Evolutionary conservation across 2,113 vertebrate species (phyloP), one percentile per base, ranked within the genome.

Genomic region (Equus quagga): DNA sequence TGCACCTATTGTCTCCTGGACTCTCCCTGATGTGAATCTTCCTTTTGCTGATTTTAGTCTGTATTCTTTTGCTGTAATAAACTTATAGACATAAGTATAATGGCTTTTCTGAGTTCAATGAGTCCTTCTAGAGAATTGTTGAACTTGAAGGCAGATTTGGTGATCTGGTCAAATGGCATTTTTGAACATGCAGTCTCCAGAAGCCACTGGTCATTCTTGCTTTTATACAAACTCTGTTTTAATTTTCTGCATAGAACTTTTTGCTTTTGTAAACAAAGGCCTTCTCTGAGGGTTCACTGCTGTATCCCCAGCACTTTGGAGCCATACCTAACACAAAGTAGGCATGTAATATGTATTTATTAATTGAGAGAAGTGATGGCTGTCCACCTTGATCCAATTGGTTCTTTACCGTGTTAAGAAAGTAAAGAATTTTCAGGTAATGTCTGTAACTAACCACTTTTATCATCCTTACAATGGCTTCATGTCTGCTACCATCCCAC

Each of bases 381-480:
- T 51, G 78, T 65, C 5, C 8, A 76, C 41, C 9, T 88, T 82
- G n/a, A 64, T 56, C 4, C 13, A 56, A 12, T 92, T 83, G 13
- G 44, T 89, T 75, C 60, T 80, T 93, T 80, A n/a, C 19, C 56
- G n/a, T 67, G 15, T 49, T 94, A 83, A 87, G 51, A 93, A 95
- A 72, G 33, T 75, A 54, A 92, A 54, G 2, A 64, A 11, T 62
- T 75, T 75, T 93, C 75, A 87, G 46, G 24, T 87, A 11, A 17
- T 62, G 3, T 54, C 44, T 49, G 23, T 62, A 75, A 58, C 8
- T 56, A 64, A 79, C 51, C 81, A 85, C 85, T 21, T 92, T 46
- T 82, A 65, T 28, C 9, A 67, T 36, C 11, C 56, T 56, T 84
- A 46, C 44, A 84, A 80, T 56, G 13, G 33, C 6, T 18, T 23